These are phyloP conservation scores for Holotrichia oblita DNA, from an alignment of 1,140 invertebrate genomes.

Conservation along the genomic window DNA sequence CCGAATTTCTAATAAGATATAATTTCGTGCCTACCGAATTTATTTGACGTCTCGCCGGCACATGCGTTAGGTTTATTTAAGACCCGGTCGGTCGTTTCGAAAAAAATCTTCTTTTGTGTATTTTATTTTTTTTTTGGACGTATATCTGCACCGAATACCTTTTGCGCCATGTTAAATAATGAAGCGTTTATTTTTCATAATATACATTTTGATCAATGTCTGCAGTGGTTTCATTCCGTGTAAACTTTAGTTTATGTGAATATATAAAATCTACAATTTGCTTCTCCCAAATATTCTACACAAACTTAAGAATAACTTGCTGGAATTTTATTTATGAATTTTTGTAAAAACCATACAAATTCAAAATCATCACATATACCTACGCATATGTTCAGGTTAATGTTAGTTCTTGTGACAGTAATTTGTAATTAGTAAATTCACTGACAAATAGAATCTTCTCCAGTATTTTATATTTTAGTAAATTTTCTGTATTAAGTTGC, in stretches of 20 bases:
- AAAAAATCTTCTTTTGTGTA: slow-evolving; percentile 30
- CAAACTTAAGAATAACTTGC: neutral
- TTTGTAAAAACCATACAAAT: neutral
- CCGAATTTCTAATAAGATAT: slow-evolving; percentile 37
- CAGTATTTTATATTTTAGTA: too few relatives aligned
- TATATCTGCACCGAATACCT: neutral
- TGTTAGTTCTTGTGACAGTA: too few relatives aligned
- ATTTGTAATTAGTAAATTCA: too few relatives aligned
- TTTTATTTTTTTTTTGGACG: slow-evolving; percentile 13
- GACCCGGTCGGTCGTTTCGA: neutral
- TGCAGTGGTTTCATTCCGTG: neutral
- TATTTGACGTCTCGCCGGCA: slow-evolving; percentile 32
- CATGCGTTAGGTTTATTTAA: slow-evolving; percentile 35
- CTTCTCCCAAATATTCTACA: neutral
- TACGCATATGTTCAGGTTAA: too few relatives aligned
- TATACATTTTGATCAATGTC: slow-evolving; percentile 28
- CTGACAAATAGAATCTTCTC: too few relatives aligned
- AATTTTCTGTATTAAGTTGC: too few relatives aligned
- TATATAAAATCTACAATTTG: neutral
- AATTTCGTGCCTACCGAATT: slow-evolving; percentile 31
- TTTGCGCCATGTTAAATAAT: slow-evolving; percentile 1
- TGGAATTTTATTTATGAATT: neutral
- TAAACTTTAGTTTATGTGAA: slow-evolving; percentile 5
- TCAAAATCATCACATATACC: neutral
- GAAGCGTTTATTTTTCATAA: neutral